These are phyloP conservation scores for Antedon mediterranea DNA, from an alignment of 53 echinoderm and acorn worm species.

Conservation along the genomic window DNA sequence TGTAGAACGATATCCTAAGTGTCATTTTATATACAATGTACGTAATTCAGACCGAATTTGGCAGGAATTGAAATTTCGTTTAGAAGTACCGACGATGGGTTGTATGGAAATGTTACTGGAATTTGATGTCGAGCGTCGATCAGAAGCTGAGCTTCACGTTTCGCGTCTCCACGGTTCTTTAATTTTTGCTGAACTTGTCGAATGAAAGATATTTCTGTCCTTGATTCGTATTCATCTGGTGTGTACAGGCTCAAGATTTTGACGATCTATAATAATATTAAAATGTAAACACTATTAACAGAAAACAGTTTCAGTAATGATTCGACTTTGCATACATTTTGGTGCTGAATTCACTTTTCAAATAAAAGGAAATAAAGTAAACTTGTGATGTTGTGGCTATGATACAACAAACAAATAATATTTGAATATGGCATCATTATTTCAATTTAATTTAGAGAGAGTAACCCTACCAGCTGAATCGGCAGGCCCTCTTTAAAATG, in stretches of 20 bases:
- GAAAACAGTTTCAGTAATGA: too few species aligned
- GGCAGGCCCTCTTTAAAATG: too few species aligned
- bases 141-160: constrained; percentile 78
- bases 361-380: not conserved
- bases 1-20: not conserved
- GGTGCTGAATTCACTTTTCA: too few species aligned
- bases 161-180: constrained; percentile 42
- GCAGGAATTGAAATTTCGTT: constrained; percentile 69
- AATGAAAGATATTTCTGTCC: constrained; percentile 82
- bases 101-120: constrained; percentile 94
- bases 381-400: too few species aligned
- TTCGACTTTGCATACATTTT: not conserved
- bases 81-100: constrained; percentile 76
- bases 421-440: too few species aligned
- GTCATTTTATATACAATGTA: constrained; percentile 44
- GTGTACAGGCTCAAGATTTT: constrained; percentile 97
- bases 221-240: constrained; percentile 90
- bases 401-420: too few species aligned
- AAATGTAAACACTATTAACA: too few species aligned
- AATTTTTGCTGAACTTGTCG: constrained; percentile 73
- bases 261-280: constrained; percentile 48
- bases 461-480: too few species aligned
- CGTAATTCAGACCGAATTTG: constrained; percentile 48
- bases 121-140: constrained; percentile 89
- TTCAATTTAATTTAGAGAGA: too few species aligned